Conservation (phyloP, 2,888 invertebrate genomes). For the Encarsia formosa region DNA sequence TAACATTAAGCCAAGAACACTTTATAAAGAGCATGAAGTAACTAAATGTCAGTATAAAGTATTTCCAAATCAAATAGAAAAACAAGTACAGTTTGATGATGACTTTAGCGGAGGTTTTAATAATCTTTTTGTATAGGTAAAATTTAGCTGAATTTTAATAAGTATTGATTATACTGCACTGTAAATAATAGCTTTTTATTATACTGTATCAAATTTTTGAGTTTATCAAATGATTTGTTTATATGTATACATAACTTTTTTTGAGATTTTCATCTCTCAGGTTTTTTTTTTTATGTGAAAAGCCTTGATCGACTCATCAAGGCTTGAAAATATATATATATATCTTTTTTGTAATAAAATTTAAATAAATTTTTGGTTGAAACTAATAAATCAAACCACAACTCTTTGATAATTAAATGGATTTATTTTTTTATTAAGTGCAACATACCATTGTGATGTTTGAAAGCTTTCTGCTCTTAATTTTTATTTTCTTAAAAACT, state of each 20-base stretch:
- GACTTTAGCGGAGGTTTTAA: slow-evolving; percentile 25
- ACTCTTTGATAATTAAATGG: slow-evolving; percentile 31
- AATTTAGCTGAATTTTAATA: background rate
- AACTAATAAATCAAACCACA: background rate
- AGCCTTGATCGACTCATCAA: no score
- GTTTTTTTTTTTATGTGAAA: no score
- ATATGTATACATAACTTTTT: background rate
- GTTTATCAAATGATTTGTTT: no score
- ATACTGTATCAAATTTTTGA: no score
- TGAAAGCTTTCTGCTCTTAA: slow-evolving; percentile 23
- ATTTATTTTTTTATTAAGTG: slow-evolving; percentile 33
- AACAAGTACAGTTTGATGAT: slow-evolving; percentile 16
- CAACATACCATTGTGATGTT: slow-evolving; percentile 30
- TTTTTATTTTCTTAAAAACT: slow-evolving; percentile 22
- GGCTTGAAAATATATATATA: no score
- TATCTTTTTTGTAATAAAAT: no score
- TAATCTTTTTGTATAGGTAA: slow-evolving; percentile 25
- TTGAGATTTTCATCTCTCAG: background rate
- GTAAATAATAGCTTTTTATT: background rate
- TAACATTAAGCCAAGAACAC: slow-evolving; percentile 48
- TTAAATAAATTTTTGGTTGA: no score
- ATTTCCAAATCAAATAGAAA: slow-evolving; percentile 10
- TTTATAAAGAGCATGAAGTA: slow-evolving; percentile 20
- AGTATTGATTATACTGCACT: background rate
- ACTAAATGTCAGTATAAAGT: slow-evolving; percentile 27